phyloP scores from a whole-genome alignment of 2,797 vertebrate species.

The Okamejei kenojei region DNA sequence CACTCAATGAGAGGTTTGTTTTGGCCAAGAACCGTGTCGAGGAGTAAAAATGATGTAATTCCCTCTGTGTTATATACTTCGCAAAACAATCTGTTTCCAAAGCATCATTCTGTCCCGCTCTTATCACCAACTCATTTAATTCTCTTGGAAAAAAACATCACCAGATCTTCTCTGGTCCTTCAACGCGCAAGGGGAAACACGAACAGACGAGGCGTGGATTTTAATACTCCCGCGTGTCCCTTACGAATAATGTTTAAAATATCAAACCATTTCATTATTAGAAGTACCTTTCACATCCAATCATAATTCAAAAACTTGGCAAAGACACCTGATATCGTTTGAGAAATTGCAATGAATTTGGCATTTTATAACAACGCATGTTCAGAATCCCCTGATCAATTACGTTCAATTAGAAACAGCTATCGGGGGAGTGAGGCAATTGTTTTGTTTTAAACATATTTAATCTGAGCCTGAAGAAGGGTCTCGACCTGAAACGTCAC shows the following conservation, averaged over 20 bases:
- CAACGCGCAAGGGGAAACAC: too few species aligned
- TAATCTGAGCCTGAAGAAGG: too few species aligned
- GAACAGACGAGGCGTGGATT: neutral
- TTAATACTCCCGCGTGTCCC: neutral
- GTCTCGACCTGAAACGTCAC: too few species aligned
- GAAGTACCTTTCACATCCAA: neutral
- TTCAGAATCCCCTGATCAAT: neutral
- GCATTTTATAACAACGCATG: neutral
- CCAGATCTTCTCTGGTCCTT: neutral
- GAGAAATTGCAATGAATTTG: neutral
- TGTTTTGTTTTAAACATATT: too few species aligned
- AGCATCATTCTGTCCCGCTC: neutral
- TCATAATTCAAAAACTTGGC: neutral
- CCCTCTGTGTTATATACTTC: neutral
- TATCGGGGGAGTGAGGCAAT: too few species aligned
- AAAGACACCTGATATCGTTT: neutral
- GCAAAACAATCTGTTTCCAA: conserved; percentile 5
- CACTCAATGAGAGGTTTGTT: neutral
- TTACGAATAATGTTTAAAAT: neutral
- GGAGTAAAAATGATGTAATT: neutral
- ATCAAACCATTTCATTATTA: neutral
- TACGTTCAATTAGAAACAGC: neutral
- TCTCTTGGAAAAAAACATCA: neutral
- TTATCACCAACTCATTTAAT: neutral
- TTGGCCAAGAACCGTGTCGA: neutral